phyloP scores from a whole-genome alignment of 2,113 vertebrate species.

The Edolisoma coerulescens region DNA sequence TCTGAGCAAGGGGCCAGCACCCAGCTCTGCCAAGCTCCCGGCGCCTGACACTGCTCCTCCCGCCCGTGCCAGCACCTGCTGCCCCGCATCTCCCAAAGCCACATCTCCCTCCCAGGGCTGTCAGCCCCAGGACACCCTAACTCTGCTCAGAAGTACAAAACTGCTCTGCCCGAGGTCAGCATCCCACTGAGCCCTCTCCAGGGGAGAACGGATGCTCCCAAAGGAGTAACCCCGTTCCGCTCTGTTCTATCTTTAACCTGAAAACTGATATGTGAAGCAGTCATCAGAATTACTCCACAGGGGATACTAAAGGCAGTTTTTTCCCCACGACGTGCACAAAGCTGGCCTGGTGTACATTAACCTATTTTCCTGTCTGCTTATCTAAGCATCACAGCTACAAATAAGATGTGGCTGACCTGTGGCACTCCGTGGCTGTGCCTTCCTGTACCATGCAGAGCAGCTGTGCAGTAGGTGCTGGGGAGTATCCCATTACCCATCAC shows the following conservation, averaged over 20 bases:
- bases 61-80: not conserved
- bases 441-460: fast-evolving
- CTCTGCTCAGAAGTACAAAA: not conserved
- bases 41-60: not conserved
- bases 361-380: not conserved
- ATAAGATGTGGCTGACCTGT: not conserved
- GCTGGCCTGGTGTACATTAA: not conserved
- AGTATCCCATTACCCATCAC: not conserved
- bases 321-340: not conserved
- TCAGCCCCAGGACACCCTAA: not conserved
- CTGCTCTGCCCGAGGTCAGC: fast-evolving
- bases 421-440: fast-evolving
- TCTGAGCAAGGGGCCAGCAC: not conserved
- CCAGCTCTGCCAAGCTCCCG: not conserved
- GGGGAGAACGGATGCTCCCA: fast-evolving
- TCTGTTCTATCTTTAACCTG: not conserved
- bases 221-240: not conserved
- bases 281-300: not conserved
- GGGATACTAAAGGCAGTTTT: not conserved
- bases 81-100: not conserved
- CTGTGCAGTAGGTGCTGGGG: not conserved
- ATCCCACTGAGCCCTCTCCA: not conserved
- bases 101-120: fast-evolving
- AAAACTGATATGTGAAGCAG: not conserved
- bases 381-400: not conserved